A percentile compares a stretch with the other conserved stretches of the same genome.
These are phyloP conservation scores for Alaudala cheleensis DNA, from an alignment of 2,113 vertebrate species.

Conservation along the genomic window DNA sequence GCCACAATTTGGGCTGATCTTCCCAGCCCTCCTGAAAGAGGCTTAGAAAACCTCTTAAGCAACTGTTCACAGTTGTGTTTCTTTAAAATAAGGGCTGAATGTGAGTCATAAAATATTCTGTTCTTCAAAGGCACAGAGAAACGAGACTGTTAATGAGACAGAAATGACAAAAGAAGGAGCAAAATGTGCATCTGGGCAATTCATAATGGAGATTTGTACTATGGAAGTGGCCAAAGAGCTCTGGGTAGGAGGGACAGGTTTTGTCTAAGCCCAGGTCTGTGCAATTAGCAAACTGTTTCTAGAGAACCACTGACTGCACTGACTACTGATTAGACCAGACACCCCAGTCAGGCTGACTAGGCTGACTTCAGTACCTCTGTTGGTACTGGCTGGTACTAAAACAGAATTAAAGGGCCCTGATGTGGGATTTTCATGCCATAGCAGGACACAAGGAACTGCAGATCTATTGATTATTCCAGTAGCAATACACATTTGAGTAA, in stretches of 20 bases:
- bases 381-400: not conserved
- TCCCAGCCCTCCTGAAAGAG: not conserved
- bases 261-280: not conserved
- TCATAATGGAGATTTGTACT: not conserved
- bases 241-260: not conserved
- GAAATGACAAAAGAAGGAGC: not conserved
- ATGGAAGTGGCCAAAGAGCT: not conserved
- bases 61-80: not conserved
- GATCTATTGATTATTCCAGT: not conserved
- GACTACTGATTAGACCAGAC: not conserved
- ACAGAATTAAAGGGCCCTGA: not conserved
- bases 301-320: not conserved
- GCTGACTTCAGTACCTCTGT: not conserved
- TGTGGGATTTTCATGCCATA: not conserved
- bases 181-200: not conserved
- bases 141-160: not conserved
- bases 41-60: not conserved
- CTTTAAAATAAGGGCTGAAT: not conserved
- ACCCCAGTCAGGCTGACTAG: not conserved
- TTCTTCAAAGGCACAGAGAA: not conserved
- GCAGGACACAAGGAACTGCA: not conserved
- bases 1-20: not conserved
- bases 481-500: not conserved
- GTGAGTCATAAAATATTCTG: not conserved
- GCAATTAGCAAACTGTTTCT: not conserved